These are phyloP conservation scores for Epirrhoe tristata DNA, from an alignment of 2,888 invertebrate genomes.

Conservation along the genomic window DNA sequence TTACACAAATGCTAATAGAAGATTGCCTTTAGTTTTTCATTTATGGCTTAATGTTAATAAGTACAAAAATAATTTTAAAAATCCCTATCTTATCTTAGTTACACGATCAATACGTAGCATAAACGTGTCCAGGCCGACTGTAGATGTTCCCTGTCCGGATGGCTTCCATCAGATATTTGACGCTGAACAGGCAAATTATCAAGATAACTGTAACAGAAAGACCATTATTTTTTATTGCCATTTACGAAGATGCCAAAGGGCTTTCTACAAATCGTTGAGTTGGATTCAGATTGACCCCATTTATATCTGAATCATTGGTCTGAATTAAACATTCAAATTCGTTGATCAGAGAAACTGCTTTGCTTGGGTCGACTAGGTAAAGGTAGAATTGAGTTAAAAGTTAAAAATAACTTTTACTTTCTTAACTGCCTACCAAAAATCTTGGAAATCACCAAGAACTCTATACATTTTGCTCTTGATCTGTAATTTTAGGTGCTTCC, in stretches of 20 bases:
- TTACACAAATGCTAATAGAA: no score
- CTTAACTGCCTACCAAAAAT: neutral
- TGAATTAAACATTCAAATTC: conserved; percentile 1
- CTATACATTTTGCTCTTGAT: no score
- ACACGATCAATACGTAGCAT: conserved; percentile 61
- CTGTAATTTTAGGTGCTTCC: no score
- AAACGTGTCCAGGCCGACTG: conserved; percentile 73
- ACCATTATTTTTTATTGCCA: neutral
- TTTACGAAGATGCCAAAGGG: neutral
- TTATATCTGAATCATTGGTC: neutral
- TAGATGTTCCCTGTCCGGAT: conserved; percentile 77
- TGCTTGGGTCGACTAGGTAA: neutral
- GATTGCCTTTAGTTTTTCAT: neutral
- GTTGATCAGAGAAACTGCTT: neutral
- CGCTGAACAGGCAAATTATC: conserved; percentile 76
- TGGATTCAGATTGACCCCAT: neutral
- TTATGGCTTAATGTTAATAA: neutral
- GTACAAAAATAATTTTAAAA: neutral
- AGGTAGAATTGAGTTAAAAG: neutral
- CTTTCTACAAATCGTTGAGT: neutral
- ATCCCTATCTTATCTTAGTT: neutral
- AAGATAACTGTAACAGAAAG: conserved; percentile 72
- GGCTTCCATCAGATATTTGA: conserved; percentile 80
- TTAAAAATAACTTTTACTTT: neutral
- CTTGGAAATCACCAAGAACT: neutral